Evolutionary conservation across 1,140 invertebrate species (phyloP), one percentile per base, ranked within the genome.

Genomic region (Octopus bimaculoides): DNA sequence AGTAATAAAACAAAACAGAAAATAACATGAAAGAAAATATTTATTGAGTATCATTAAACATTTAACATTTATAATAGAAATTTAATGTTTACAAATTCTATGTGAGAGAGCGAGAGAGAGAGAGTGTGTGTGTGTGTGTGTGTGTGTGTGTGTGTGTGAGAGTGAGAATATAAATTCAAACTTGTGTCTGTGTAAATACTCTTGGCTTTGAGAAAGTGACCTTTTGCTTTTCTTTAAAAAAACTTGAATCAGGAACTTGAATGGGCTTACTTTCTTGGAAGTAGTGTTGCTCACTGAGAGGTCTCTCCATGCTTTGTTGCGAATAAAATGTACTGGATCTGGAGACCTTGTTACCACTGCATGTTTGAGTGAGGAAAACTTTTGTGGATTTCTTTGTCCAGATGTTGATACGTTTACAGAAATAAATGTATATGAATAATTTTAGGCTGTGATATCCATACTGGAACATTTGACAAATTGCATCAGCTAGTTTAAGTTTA

Each of bases 401-500:
- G 8, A 41, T 17, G 26, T 52, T 52, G 9, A 75, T 75, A 7
- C 74, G 26, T 53, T 41, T 52, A 53, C 74, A 75, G 41, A 53
- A 75, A 41, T 41, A 75, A 14, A 75, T 52, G 20, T 75, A 75
- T 9, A 41, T 52, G 52, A 75, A 75, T 14, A 75, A 5, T 75
- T 75, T 75, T 53, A 75, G 5, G 52, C 74, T 75, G 41, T 53
- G 74, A 52, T 75, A 41, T 52, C 20, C 74, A 53, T 75, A 75
- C 14, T 41, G 14, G 26, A 75, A 14, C n/a, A 75, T 75, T 52
- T 75, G 20, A 52, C 74, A 75, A 5, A 75, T 52, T 10, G 69
- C 78, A 8, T 74, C 73, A 8, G 78, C 78, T 54, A 75, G 52
- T n/a, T 53, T 54, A 14, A 66, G 17, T 75, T 79, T 66, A n/a